Evolutionary conservation across 2,113 vertebrate genomes (phyloP).

Genomic region (Gyps fulvus): DNA sequence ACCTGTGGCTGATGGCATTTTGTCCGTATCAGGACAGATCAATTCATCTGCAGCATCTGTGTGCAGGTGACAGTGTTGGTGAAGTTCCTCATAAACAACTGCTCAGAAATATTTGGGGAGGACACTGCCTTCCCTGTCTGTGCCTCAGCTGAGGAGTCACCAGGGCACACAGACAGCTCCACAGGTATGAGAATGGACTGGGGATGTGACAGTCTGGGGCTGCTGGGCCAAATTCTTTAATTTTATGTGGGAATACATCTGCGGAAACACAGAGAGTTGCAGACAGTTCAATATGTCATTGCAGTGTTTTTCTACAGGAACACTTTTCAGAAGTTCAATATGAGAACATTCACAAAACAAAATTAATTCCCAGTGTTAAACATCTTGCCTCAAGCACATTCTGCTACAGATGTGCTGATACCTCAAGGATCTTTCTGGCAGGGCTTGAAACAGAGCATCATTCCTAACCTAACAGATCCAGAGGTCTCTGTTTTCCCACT

Average conservation of each 20-base stretch:
- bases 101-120: conserved; percentile 85
- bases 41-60: not conserved
- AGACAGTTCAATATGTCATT: not conserved
- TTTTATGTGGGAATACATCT: not conserved
- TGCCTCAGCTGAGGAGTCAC: conserved; percentile 65
- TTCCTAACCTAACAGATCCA: not conserved
- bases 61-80: conserved; percentile 83
- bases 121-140: conserved; percentile 70
- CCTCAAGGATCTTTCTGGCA: not conserved
- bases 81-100: conserved; percentile 89
- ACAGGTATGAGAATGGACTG: conserved; percentile 40
- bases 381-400: not conserved
- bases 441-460: not conserved
- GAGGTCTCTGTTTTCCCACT: not conserved
- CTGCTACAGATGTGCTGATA: not conserved
- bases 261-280: not conserved
- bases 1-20: not conserved
- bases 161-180: conserved; percentile 65
- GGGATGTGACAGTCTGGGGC: not conserved
- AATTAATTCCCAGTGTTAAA: not conserved
- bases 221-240: not conserved
- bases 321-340: not conserved
- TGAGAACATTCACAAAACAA: not conserved
- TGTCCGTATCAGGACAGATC: no score
- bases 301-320: not conserved